Conservation (phyloP, 2,797 vertebrate genomes). For the Sardinella longiceps region DNA sequence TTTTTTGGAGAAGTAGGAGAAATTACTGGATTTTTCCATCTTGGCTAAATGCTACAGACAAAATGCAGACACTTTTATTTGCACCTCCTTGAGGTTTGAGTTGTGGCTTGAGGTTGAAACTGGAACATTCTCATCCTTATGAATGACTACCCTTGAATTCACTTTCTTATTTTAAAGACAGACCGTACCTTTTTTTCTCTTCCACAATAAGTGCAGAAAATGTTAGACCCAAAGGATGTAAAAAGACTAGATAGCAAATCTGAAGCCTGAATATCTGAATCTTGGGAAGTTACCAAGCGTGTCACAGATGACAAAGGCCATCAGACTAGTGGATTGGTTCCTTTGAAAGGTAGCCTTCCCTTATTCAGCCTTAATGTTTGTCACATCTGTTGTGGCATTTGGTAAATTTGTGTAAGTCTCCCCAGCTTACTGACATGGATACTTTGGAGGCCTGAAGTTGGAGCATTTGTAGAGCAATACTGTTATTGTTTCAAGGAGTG, state of each 20-base stretch:
- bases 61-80: neutral
- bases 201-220: neutral
- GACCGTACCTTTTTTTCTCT: neutral
- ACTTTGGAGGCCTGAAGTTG: constrained; percentile 68
- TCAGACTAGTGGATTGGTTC: constrained; percentile 71
- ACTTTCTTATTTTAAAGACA: neutral
- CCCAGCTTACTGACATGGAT: constrained; percentile 71
- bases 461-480: constrained; percentile 70
- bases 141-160: neutral
- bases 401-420: constrained; percentile 68
- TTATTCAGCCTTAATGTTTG: constrained; percentile 39
- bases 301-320: constrained; percentile 75
- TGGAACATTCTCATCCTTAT: neutral
- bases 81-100: neutral
- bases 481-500: constrained; percentile 72
- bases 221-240: neutral
- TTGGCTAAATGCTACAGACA: neutral
- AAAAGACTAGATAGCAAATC: constrained; percentile 64
- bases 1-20: neutral
- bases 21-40: neutral
- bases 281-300: constrained; percentile 73
- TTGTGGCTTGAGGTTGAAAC: neutral
- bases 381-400: constrained; percentile 35
- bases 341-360: constrained; percentile 74
- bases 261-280: constrained; percentile 77